phyloP scores from a whole-genome alignment of 2,797 vertebrate species.

The Poecilia gillii region DNA sequence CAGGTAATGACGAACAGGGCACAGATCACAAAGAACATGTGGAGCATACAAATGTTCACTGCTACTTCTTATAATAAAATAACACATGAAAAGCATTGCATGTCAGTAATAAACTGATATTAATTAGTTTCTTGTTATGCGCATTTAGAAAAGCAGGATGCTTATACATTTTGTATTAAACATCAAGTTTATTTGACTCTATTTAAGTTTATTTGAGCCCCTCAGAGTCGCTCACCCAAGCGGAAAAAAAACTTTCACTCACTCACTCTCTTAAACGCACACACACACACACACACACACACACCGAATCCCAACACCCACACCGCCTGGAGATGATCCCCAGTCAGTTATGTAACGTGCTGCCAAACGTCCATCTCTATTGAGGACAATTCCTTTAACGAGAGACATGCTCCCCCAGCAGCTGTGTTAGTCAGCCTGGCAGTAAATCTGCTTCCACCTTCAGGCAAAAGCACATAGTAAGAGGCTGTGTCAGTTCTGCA shows the following conservation, averaged over 20 bases:
- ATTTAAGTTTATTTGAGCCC: background rate
- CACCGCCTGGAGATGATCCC: conserved; percentile 70
- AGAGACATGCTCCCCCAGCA: conserved; percentile 72
- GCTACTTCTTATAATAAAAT: background rate
- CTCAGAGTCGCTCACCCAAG: background rate
- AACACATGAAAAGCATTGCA: background rate
- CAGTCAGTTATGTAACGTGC: conserved; percentile 74
- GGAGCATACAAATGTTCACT: background rate
- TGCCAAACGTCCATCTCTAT: conserved; percentile 81
- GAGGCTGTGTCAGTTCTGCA: conserved; percentile 60
- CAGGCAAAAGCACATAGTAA: conserved; percentile 54
- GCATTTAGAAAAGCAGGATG: background rate
- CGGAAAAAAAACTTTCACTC: conserved; percentile 20
- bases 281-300: conserved; percentile 1
- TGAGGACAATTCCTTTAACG: conserved; percentile 77
- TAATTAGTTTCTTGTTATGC: background rate
- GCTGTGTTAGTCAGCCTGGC: conserved; percentile 77
- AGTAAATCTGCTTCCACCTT: conserved; percentile 70
- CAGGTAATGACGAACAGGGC: background rate
- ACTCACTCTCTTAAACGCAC: conserved; percentile 1
- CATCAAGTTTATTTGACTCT: background rate
- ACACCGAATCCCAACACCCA: conserved; percentile 29
- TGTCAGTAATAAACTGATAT: background rate
- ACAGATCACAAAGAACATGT: background rate
- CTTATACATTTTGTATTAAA: background rate